Evolutionary conservation across 2,113 vertebrate species (phyloP).

Genomic region (Eptesicus fuscus): DNA sequence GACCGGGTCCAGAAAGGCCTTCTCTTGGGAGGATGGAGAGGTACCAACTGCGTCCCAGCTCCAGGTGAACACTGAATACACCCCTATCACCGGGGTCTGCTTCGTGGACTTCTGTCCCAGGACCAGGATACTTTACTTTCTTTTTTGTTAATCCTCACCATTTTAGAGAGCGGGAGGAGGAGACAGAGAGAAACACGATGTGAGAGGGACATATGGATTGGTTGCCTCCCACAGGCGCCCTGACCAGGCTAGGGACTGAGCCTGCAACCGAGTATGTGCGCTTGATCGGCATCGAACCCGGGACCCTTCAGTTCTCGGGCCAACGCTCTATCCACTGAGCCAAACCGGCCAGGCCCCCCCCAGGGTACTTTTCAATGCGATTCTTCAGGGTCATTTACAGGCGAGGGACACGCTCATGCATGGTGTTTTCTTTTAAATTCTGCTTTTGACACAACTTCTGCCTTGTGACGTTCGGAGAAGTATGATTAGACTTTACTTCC

Average conservation of each 20-base stretch:
- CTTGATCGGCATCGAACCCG: no score
- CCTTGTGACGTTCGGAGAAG: slow-evolving; percentile 33
- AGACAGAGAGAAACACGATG: no score
- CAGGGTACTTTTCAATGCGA: background rate
- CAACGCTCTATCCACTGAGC: no score
- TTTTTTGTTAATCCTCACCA: no score
- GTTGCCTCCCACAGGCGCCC: no score
- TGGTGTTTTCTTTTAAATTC: background rate
- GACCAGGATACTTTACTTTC: background rate
- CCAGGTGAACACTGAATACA: rapidly evolving
- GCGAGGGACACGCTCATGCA: background rate
- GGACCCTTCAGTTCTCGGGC: no score
- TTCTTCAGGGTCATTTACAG: background rate
- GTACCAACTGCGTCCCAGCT: background rate
- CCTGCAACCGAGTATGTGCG: no score
- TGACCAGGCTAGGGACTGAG: no score
- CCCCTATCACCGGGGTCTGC: background rate
- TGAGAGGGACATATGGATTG: no score
- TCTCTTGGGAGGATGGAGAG: no score
- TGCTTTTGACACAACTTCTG: background rate
- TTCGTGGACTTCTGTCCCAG: background rate
- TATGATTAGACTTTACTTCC: background rate
- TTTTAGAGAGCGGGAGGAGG: no score
- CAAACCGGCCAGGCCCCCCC: no score
- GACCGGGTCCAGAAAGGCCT: background rate